Conservation (phyloP, 1,140 invertebrate genomes). For the Eulimnadia texana region DNA sequence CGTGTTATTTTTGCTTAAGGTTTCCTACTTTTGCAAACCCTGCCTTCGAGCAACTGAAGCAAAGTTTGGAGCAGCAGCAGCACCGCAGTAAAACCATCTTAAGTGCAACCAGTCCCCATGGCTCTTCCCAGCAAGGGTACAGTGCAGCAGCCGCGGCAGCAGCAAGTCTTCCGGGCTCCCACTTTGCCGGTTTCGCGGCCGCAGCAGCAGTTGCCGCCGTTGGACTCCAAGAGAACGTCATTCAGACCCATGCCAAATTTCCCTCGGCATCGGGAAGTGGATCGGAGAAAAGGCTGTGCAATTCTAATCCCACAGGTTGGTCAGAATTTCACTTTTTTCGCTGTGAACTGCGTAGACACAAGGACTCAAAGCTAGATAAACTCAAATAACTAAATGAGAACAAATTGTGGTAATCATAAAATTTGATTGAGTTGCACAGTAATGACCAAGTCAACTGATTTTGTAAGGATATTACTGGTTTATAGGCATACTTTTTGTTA, state of each 20-base stretch:
- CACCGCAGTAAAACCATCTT: not conserved
- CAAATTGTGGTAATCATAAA: too few species aligned
- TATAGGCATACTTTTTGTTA: too few species aligned
- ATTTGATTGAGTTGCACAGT: too few species aligned
- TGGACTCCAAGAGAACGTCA: not conserved
- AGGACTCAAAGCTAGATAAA: too few species aligned
- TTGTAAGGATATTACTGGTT: too few species aligned
- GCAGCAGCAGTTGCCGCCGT: not conserved
- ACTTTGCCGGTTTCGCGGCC: not conserved
- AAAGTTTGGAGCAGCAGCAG: slow-evolving; percentile 4
- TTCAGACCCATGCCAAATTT: not conserved
- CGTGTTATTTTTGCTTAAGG: not conserved
- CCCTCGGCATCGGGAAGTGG: not conserved
- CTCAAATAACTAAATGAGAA: too few species aligned
- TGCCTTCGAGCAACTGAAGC: slow-evolving; percentile 5
- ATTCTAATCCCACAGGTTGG: not conserved
- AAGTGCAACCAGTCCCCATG: not conserved
- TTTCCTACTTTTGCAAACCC: slow-evolving; percentile 8
- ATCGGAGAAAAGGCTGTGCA: not conserved
- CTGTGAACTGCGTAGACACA: too few species aligned
- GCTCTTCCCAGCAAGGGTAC: not conserved
- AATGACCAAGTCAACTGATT: too few species aligned
- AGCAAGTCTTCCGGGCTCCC: too few species aligned
- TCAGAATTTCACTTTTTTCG: not conserved
- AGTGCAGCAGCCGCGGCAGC: not conserved